Evolutionary conservation across 2,888 invertebrate genomes (phyloP), one percentile per base, ranked within the genome.

Genomic region (Eupsilia transversa): DNA sequence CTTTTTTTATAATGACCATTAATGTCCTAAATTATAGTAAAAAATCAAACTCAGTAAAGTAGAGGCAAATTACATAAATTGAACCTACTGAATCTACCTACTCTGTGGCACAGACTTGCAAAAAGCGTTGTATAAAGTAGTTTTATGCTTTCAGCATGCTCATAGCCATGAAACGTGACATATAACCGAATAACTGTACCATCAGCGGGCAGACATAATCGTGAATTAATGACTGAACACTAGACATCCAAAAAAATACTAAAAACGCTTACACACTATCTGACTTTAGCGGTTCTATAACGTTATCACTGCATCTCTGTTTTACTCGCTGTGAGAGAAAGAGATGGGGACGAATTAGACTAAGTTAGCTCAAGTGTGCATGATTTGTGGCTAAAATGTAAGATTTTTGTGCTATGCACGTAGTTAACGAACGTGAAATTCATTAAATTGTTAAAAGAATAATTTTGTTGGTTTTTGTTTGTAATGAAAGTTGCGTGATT

Each of bases 171-270:
- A 89, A 91, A 91, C 88, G 85, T 87, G 90, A 88, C 90, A 87
- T 82, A 86, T 84, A 87, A 72, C 61, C 80, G 71, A 79, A 76
- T 91, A 91, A 88, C 87, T 80, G 87, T 91, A 91, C 79, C 73
- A 23, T 20, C 72, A 61, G 79, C 75, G 86, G 79, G 76, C 87
- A 88, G 84, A 87, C 90, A 88, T 94, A 94, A 94, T 94, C 92
- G 93, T 89, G 86, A 92, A 94, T 93, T 94, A 93, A 94, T 94
- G 94, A 92, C 92, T 81, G 87, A 67, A 83, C 70, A 52, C 79
- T 78, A 83, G 82, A 80, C 82, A 66, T 0, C 1, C 20, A 79
- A 84, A 85, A 86, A 84, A 82, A 80, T n/a, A 64, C 54, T 65
- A 43, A 67, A 59, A 78, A 66, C 67, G 64, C 68, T 72, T 63